phyloP scores from a whole-genome alignment of 2,888 invertebrate species.

The Eumerus sabulonum region DNA sequence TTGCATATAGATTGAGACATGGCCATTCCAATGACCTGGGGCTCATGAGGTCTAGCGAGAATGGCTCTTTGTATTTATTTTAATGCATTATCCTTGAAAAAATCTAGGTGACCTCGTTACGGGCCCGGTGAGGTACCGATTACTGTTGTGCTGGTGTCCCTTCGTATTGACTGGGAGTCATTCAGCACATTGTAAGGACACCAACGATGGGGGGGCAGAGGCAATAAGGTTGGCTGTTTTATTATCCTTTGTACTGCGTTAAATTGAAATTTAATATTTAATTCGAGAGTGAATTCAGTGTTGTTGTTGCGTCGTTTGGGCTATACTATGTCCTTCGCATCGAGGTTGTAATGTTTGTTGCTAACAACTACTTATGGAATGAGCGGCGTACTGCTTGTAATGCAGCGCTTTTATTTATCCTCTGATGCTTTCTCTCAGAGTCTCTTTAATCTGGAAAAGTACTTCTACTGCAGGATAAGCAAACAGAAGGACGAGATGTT shows the following conservation, averaged over 20 bases:
- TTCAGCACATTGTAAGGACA: constrained; percentile 20
- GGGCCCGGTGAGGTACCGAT: constrained; percentile 3
- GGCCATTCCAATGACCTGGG: background rate
- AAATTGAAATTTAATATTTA: constrained; percentile 69
- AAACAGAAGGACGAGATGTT: constrained; percentile 35
- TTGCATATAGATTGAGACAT: constrained; percentile 57
- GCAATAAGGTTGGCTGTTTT: constrained; percentile 62
- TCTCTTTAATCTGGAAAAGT: constrained; percentile 59
- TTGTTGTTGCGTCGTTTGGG: constrained; percentile 17
- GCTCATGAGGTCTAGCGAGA: background rate
- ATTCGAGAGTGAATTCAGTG: constrained; percentile 32
- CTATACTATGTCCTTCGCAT: constrained; percentile 60
- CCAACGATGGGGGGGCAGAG: constrained; percentile 24
- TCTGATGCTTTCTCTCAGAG: background rate
- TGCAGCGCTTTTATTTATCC: constrained; percentile 36
- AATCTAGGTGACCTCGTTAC: constrained; percentile 63
- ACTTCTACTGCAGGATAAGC: constrained; percentile 42
- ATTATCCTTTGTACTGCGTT: constrained; percentile 66
- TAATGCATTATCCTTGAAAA: constrained; percentile 19
- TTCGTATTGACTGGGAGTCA: constrained; percentile 45
- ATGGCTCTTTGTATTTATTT: too few relatives aligned
- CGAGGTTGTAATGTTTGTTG: constrained; percentile 38
- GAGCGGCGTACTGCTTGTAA: background rate
- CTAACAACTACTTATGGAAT: background rate
- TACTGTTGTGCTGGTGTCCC: background rate